These are phyloP conservation scores for Conger conger DNA, from an alignment of 2,113 vertebrate genomes.

Conservation along the genomic window DNA sequence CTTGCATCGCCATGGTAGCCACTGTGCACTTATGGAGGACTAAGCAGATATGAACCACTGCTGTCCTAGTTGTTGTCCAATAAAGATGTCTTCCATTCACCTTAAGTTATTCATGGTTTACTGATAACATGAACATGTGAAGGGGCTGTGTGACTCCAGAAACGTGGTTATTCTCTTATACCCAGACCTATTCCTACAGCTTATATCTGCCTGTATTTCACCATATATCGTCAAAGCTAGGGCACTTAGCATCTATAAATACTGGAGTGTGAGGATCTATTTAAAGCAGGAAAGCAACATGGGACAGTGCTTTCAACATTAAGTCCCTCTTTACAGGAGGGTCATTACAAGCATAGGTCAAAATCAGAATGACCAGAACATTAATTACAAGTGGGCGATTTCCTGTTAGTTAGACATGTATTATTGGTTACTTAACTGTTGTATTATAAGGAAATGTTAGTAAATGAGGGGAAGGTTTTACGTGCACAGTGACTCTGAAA, in stretches of 20 bases:
- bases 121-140: background rate
- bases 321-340: background rate
- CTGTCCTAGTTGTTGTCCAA: background rate
- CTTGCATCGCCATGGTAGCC: background rate
- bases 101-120: background rate
- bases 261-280: constrained; percentile 14
- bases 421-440: background rate
- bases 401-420: background rate
- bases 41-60: background rate
- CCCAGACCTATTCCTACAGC: background rate
- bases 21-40: background rate
- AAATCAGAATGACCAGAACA: background rate
- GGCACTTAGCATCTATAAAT: constrained; percentile 19
- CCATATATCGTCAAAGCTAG: constrained; percentile 12
- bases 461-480: too few relatives aligned
- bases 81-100: background rate
- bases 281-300: background rate
- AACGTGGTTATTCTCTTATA: background rate
- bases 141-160: background rate
- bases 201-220: background rate
- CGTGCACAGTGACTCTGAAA: too few relatives aligned
- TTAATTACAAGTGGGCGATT: background rate
- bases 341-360: background rate
- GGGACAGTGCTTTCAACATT: constrained; percentile 12
- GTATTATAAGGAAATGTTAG: background rate